phyloP scores from a whole-genome alignment of 2,797 vertebrate species.

The Paguma larvata region DNA sequence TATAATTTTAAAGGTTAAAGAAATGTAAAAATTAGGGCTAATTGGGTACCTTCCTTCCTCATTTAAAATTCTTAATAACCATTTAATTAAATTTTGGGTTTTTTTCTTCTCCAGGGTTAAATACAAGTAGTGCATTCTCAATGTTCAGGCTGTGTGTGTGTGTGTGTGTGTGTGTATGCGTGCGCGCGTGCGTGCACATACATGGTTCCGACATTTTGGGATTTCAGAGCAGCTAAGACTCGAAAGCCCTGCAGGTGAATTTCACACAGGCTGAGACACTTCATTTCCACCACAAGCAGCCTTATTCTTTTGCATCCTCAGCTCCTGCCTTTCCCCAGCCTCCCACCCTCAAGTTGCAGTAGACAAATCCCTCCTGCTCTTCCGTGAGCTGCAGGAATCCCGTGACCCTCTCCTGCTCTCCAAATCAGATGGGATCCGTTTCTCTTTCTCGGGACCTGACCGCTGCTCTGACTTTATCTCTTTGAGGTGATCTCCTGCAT shows the following conservation, averaged over 20 bases:
- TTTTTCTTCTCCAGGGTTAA: background rate
- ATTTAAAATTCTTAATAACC: slow-evolving; percentile 59
- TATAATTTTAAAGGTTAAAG: slow-evolving; percentile 64
- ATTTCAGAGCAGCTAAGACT: slow-evolving; percentile 18
- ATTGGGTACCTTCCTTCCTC: slow-evolving; percentile 37
- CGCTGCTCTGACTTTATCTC: slow-evolving; percentile 25
- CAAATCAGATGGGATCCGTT: background rate
- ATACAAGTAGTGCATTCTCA: background rate
- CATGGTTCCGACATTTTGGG: background rate
- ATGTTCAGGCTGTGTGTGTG: background rate
- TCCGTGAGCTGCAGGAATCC: rapidly evolving
- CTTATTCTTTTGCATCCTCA: background rate
- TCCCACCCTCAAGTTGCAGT: background rate
- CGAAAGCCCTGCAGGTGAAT: background rate
- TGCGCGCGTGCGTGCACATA: too few relatives aligned
- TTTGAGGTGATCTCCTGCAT: slow-evolving; percentile 11
- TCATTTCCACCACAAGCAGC: background rate
- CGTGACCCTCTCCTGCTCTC: background rate
- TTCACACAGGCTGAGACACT: background rate
- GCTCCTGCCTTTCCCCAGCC: background rate
- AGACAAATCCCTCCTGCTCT: background rate
- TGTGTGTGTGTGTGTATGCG: background rate
- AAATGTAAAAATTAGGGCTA: slow-evolving; percentile 50
- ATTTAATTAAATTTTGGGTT: slow-evolving; percentile 32
- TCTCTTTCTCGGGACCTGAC: slow-evolving; percentile 40